Evolutionary conservation across 1,140 invertebrate genomes (phyloP), one percentile per base, ranked within the genome.

Genomic region (Conopomorpha cramerella): DNA sequence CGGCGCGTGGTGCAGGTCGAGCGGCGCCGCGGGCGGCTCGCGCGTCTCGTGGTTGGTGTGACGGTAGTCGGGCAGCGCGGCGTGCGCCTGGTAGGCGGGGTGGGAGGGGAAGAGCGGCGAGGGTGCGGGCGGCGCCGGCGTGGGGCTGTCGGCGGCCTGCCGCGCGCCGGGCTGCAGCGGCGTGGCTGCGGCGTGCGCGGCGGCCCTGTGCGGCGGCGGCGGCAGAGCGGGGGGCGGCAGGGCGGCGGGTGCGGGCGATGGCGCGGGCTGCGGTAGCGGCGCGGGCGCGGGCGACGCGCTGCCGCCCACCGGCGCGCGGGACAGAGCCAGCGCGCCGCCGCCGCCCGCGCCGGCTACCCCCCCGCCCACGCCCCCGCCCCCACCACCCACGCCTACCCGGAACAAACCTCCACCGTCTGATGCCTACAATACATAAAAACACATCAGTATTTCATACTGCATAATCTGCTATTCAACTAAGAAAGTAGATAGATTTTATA

Each of bases 111-210:
- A 67, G 7, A 59, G 60, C 28, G 56, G 68, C 30, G 62, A 62
- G 25, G 65, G 68, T 13, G 50, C 66, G 13, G 63, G 62, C 14
- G 64, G 63, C 12, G 59, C 65, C 4, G 56, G 68, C 16, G 67
- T 74, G n/a, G 66, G 68, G 39, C 63, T 74, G 51, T 64, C 66
- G 33, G 64, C 63, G 16, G 64, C 59, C 32, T 62, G 62, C 33
- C 65, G 59, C 2, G 88, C 88, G 73, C 87, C 85, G 65, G 88
- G 85, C 62, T 87, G 87, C 63, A 87, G 84, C 55, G 85, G 85
- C 81, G 88, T 87, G 82, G 84, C 72, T 77, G 85, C 74, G 35
- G 65, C 81, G 50, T 73, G 65, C 13, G 68, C 68, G 31, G 56
- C 57, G 38, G 71, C 55, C 33, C 71, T 53, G 61, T 65, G 66